Evolutionary conservation across 2,797 vertebrate genomes (phyloP), one percentile per base, ranked within the genome.

Genomic region (Chiroxiphia lanceolata): DNA sequence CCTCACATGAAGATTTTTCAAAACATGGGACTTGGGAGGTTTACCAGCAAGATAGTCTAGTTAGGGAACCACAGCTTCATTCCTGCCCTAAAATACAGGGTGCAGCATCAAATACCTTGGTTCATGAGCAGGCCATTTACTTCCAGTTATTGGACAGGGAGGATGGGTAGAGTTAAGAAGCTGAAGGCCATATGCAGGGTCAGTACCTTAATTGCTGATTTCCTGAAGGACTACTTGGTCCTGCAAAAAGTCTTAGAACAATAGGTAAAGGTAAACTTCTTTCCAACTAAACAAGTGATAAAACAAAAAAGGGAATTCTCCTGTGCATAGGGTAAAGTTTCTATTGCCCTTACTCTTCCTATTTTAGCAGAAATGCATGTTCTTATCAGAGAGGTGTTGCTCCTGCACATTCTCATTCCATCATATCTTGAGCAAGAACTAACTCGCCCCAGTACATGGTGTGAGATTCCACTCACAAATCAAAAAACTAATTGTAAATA

Each of bases 171-270:
- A 64, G 22, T 8, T 60, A 33, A 90, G 77, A 72, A 72, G 36
- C 5, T 27, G 13, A 83, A 51, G 26, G 17, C 3, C 1, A 0
- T 20, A 29, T 8, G 5, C 4, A 33, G 16, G 3, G 12, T n/a
- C 22, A 33, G 10, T 45, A n/a, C 19, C 20, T 80, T 44, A 64
- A 65, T 14, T 51, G 5, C 10, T 59, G 15, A 5, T 50, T 54
- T 47, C 68, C 11, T 38, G 44, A 77, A 69, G 29, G 18, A 44
- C 2, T 6, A 18, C 3, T 17, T 57, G 26, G 36, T 36, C 45
- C 27, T 53, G 8, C 11, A 8, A n/a, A 54, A 83, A 8, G 4
- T 60, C n/a, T 72, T 70, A 65, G 48, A 68, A 65, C 2, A 40
- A 25, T 0, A 63, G 2, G 44, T 70, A 67, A 36, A 8, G 48